Conservation (phyloP, 1,140 invertebrate genomes). For the Coptotermes formosanus region DNA sequence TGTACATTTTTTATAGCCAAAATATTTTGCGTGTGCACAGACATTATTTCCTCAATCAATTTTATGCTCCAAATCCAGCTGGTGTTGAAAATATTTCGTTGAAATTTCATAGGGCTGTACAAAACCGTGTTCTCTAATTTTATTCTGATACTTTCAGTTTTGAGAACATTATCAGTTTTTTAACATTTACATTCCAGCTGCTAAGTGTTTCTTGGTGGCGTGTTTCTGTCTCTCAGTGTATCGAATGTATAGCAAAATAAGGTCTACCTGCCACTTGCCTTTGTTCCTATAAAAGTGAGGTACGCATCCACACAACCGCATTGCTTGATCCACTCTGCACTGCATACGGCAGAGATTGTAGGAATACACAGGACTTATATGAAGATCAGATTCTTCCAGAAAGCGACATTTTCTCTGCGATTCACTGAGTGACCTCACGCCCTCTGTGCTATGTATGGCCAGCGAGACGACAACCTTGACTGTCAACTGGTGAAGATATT, state of each 20-base stretch:
- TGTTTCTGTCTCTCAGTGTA: not conserved
- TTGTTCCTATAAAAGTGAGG: constrained; percentile 61
- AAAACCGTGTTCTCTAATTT: too few species aligned
- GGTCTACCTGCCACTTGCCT: constrained; percentile 42
- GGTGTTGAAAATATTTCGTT: too few species aligned
- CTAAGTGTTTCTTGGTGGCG: too few species aligned
- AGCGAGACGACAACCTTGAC: constrained; percentile 46
- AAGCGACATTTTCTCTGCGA: constrained; percentile 64
- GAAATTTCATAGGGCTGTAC: too few species aligned
- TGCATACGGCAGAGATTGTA: constrained; percentile 65
- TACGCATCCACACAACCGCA: constrained; percentile 60
- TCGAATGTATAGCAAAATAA: not conserved
- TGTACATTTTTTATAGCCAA: too few species aligned
- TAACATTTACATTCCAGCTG: too few species aligned
- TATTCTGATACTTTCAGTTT: too few species aligned
- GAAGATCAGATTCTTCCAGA: constrained; percentile 58
- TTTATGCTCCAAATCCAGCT: too few species aligned
- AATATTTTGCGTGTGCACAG: too few species aligned
- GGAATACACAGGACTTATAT: constrained; percentile 61
- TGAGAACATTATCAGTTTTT: too few species aligned
- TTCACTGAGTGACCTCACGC: constrained; percentile 49
- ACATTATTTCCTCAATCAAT: too few species aligned
- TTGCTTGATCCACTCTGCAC: constrained; percentile 58
- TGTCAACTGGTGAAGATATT: constrained; percentile 31
- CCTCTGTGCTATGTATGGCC: constrained; percentile 46